Evolutionary conservation across 64 coral and sea anemone genomes (phyloP).

Genomic region (Pachyseris speciosa): DNA sequence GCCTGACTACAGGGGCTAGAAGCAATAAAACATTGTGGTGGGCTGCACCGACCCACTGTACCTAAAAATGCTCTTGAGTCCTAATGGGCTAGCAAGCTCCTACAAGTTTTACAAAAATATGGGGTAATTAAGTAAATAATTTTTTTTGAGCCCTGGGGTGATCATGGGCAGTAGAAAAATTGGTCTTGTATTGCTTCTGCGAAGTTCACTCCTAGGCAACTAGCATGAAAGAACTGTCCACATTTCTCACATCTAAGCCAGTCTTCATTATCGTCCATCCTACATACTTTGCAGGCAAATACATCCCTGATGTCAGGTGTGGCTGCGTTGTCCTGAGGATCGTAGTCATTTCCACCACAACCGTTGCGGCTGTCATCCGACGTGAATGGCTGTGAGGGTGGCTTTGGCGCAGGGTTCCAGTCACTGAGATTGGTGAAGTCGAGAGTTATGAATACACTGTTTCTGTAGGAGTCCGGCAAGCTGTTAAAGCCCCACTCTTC

Average conservation of each 20-base stretch:
- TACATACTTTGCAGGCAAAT: constrained; percentile 57
- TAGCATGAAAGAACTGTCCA: constrained; percentile 58
- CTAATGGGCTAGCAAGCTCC: too few species aligned
- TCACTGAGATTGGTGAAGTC: neutral
- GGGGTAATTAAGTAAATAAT: too few species aligned
- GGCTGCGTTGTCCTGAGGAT: neutral
- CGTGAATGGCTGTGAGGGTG: neutral
- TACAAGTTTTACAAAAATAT: too few species aligned
- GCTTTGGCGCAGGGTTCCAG: too few species aligned
- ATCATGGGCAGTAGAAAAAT: neutral
- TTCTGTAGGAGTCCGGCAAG: constrained; percentile 47
- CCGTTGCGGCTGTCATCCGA: neutral
- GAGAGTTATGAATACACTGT: constrained; percentile 23
- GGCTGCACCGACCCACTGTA: too few species aligned
- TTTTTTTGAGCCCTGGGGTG: too few species aligned
- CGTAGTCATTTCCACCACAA: neutral
- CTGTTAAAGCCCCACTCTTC: constrained; percentile 36
- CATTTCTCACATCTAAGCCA: constrained; percentile 66
- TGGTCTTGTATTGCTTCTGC: neutral
- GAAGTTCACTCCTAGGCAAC: constrained; percentile 19
- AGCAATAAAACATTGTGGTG: too few species aligned
- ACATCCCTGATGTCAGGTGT: neutral
- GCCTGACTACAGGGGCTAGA: too few species aligned
- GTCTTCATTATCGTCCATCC: constrained; percentile 41
- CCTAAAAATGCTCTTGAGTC: too few species aligned